A percentile compares a stretch with the other conserved stretches of the same genome.
phyloP scores from a whole-genome alignment of 2,797 vertebrate genomes.

The Microtus californicus region DNA sequence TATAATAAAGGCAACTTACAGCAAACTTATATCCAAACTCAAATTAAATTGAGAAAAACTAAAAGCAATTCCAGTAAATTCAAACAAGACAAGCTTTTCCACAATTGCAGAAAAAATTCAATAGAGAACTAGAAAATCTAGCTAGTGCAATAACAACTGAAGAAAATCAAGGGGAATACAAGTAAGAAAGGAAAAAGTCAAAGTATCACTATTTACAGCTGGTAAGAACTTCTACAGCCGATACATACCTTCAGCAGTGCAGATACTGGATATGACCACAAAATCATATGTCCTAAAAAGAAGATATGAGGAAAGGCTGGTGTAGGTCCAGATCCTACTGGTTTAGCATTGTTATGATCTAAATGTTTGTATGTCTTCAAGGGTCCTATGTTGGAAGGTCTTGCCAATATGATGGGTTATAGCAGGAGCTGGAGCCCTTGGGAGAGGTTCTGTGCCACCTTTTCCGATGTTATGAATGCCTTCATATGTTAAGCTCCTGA shows the following conservation, averaged over 20 bases:
- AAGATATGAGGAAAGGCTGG: background rate
- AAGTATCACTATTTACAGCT: too few relatives aligned
- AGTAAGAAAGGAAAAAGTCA: too few relatives aligned
- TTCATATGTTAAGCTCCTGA: background rate
- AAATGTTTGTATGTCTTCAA: background rate
- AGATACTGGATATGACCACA: background rate
- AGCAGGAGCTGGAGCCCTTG: background rate
- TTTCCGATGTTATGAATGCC: background rate
- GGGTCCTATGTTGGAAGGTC: background rate
- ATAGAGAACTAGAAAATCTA: too few relatives aligned
- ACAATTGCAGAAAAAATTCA: too few relatives aligned
- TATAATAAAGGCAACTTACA: too few relatives aligned
- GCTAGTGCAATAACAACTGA: too few relatives aligned
- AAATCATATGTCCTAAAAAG: background rate
- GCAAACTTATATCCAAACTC: too few relatives aligned
- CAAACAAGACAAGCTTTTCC: too few relatives aligned
- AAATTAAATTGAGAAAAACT: too few relatives aligned
- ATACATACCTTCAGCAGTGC: background rate
- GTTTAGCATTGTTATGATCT: background rate
- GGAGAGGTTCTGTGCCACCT: too few relatives aligned
- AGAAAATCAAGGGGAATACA: too few relatives aligned
- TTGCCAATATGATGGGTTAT: background rate
- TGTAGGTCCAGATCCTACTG: background rate
- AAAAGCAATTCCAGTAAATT: too few relatives aligned
- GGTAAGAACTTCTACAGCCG: background rate